Conservation (phyloP, 2,888 invertebrate genomes). For the Limnephilus marmoratus region DNA sequence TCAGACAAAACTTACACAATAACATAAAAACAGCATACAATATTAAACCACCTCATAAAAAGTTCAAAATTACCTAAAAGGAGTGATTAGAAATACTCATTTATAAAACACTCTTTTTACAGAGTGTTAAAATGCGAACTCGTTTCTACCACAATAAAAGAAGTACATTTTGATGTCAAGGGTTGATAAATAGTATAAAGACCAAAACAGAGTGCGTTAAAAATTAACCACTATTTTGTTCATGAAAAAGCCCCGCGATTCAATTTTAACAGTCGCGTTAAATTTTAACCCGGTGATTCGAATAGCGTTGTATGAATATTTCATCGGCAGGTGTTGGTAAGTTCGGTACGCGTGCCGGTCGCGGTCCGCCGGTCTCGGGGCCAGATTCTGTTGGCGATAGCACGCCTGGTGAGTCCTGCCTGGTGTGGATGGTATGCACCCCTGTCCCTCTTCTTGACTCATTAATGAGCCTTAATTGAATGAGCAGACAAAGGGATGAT, state of each 20-base stretch:
- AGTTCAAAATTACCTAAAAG: neutral
- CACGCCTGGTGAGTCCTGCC: slow-evolving; percentile 50
- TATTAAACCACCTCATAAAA: neutral
- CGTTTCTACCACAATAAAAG: neutral
- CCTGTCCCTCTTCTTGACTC: neutral
- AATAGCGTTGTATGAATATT: neutral
- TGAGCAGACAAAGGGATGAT: neutral
- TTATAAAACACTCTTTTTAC: neutral
- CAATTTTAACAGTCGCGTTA: neutral
- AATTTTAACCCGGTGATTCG: neutral
- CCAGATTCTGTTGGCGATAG: slow-evolving; percentile 40
- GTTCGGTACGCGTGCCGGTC: slow-evolving; percentile 62
- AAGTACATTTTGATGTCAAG: neutral
- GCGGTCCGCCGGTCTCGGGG: slow-evolving; percentile 58
- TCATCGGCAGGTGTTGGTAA: slow-evolving; percentile 59
- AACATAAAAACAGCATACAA: too few species aligned
- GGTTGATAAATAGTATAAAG: neutral
- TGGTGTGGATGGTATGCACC: slow-evolving; percentile 6
- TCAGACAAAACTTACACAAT: too few species aligned
- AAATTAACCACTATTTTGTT: neutral
- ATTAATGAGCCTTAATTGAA: slow-evolving; percentile 15
- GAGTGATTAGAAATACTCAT: neutral
- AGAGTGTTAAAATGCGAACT: neutral
- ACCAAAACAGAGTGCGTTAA: neutral
- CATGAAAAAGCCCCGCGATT: neutral